Evolutionary conservation across 2,888 invertebrate species (phyloP).

Genomic region (Timema cristinae): DNA sequence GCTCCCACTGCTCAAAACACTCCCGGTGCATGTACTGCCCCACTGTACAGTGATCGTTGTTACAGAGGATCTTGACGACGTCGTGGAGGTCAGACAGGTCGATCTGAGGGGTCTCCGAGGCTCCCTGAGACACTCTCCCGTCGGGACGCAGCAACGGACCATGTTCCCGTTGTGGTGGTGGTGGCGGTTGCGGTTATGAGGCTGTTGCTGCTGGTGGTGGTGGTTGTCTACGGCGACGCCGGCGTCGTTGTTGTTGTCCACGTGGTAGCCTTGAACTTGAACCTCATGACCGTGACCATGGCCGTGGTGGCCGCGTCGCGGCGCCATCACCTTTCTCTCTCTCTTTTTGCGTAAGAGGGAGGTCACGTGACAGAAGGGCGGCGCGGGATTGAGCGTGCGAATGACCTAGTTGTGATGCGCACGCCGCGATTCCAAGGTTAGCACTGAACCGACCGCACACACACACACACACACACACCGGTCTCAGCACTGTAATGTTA

Average conservation of each 20-base stretch:
- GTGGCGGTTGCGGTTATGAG: no score
- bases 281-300: constrained; percentile 28
- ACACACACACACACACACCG: no score
- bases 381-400: no score
- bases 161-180: no score
- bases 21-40: constrained; percentile 94
- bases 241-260: constrained; percentile 43
- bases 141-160: constrained; percentile 9
- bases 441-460: no score
- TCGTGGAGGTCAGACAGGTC: constrained; percentile 69
- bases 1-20: constrained; percentile 94
- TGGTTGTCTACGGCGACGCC: constrained; percentile 50
- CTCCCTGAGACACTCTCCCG: neutral
- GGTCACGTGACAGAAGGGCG: no score
- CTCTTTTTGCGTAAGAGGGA: neutral
- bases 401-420: no score
- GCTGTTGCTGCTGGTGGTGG: constrained; percentile 1
- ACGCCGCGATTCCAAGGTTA: no score
- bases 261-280: constrained; percentile 32
- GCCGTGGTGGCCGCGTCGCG: constrained; percentile 39
- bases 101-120: constrained; percentile 41
- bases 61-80: constrained; percentile 86
- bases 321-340: constrained; percentile 23
- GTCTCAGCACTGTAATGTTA: no score
- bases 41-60: constrained; percentile 84